phyloP scores from a whole-genome alignment of 2,888 invertebrate species.

The Leptarthrus brevirostris region DNA sequence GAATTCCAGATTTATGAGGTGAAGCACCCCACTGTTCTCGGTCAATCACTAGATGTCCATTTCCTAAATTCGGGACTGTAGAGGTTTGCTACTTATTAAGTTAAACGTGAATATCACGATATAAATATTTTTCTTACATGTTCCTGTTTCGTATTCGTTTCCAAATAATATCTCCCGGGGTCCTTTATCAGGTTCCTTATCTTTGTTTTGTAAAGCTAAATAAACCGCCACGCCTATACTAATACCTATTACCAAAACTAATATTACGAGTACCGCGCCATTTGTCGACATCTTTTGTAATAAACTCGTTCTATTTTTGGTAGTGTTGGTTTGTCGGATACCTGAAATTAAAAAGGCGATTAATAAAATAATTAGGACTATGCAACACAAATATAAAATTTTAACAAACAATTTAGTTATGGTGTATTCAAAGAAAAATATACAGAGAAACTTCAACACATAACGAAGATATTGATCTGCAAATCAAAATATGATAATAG shows the following conservation, averaged over 20 bases:
- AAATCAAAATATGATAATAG: too few relatives aligned
- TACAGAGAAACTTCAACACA: too few relatives aligned
- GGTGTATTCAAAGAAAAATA: too few relatives aligned
- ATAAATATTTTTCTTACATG: slow-evolving; percentile 62
- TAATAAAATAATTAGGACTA: too few relatives aligned
- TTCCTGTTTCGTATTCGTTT: slow-evolving; percentile 63
- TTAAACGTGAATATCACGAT: neutral
- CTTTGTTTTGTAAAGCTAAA: slow-evolving; percentile 58
- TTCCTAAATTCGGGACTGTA: slow-evolving; percentile 66
- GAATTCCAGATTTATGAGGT: slow-evolving; percentile 50
- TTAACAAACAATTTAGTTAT: too few relatives aligned
- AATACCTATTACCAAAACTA: slow-evolving; percentile 59
- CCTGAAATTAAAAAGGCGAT: slow-evolving; percentile 57
- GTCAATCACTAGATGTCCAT: slow-evolving; percentile 65
- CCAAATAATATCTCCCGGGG: slow-evolving; percentile 61
- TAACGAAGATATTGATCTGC: too few relatives aligned
- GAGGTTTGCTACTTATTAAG: slow-evolving; percentile 19
- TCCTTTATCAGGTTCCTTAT: slow-evolving; percentile 46
- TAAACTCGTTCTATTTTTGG: slow-evolving; percentile 54
- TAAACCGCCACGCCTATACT: slow-evolving; percentile 60
- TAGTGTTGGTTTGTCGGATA: slow-evolving; percentile 58
- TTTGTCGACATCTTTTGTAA: slow-evolving; percentile 56
- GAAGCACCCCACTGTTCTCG: slow-evolving; percentile 65
- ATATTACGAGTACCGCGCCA: slow-evolving; percentile 59
- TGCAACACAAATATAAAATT: too few relatives aligned